These are phyloP conservation scores for Octodonta nipae DNA, from an alignment of 2,888 invertebrate genomes.

Conservation along the genomic window DNA sequence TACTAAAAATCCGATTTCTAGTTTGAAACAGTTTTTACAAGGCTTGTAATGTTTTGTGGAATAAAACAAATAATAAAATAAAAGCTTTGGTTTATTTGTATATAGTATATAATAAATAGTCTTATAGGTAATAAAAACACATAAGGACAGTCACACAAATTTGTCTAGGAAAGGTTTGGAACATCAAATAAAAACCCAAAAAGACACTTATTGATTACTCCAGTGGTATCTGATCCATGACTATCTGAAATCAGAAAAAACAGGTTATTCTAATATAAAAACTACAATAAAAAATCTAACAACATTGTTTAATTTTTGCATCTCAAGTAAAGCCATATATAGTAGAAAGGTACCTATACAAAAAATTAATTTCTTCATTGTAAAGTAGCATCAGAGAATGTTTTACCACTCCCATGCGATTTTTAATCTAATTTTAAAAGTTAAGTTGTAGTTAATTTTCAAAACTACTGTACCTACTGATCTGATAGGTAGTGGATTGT, in stretches of 20 bases:
- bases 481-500: too few relatives aligned
- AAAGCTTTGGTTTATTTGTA: constrained; percentile 7
- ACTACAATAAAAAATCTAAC: background rate
- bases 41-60: constrained; percentile 6
- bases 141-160: constrained; percentile 17
- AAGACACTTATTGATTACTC: constrained; percentile 38
- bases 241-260: constrained; percentile 45
- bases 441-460: too few relatives aligned
- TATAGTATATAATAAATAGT: constrained; percentile 8
- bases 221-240: constrained; percentile 59
- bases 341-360: background rate
- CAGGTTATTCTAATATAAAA: background rate
- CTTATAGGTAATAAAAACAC: constrained; percentile 15
- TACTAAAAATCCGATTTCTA: constrained; percentile 7
- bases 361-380: background rate
- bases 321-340: background rate
- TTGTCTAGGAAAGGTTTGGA: constrained; percentile 12
- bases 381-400: too few relatives aligned
- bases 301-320: background rate
- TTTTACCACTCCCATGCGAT: too few relatives aligned
- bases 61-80: constrained; percentile 10
- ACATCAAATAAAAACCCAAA: constrained; percentile 1
- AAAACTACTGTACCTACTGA: too few relatives aligned
- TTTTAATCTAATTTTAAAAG: too few relatives aligned
- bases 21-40: constrained; percentile 11